These are phyloP conservation scores for Centropus unirufus DNA, from an alignment of 2,113 vertebrate genomes.

Conservation along the genomic window DNA sequence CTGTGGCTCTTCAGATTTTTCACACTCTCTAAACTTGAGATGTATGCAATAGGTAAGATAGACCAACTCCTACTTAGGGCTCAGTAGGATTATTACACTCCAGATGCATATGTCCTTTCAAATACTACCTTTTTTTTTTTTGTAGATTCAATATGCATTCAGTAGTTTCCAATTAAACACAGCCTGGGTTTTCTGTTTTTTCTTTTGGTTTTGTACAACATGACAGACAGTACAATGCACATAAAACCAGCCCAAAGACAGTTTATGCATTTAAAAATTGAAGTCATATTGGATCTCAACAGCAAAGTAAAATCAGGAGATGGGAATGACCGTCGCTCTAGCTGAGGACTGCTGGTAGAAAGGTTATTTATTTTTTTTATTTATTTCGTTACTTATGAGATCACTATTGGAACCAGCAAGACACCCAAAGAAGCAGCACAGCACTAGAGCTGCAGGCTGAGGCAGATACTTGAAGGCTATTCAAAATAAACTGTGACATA, in stretches of 20 bases:
- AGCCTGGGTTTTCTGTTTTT: background rate
- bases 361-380: background rate
- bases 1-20: background rate
- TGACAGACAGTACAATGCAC: background rate
- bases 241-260: background rate
- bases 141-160: background rate
- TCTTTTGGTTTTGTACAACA: background rate
- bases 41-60: background rate
- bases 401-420: background rate
- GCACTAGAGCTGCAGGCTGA: background rate
- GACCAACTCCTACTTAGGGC: background rate
- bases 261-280: conserved; percentile 5
- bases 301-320: background rate
- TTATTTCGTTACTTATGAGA: background rate
- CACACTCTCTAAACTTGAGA: background rate
- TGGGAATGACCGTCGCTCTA: background rate
- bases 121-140: background rate
- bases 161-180: background rate
- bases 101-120: background rate
- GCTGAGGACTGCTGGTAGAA: background rate
- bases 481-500: background rate
- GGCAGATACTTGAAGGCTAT: background rate
- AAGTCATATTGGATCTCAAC: background rate
- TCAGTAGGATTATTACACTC: background rate
- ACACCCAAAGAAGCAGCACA: background rate